Evolutionary conservation across 2,797 vertebrate genomes (phyloP).

Genomic region (Staurois parvus): DNA sequence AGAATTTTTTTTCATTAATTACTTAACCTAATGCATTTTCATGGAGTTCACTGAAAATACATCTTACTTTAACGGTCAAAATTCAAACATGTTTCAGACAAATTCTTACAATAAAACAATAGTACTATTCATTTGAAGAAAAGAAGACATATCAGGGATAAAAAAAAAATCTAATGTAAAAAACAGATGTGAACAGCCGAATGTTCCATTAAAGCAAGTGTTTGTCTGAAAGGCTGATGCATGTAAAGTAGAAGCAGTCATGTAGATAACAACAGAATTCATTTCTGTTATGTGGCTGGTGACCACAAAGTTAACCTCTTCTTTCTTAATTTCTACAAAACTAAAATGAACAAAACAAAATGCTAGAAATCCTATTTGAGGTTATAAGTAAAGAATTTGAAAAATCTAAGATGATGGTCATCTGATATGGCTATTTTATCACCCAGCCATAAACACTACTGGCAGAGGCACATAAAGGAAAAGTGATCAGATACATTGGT

Average conservation of each 20-base stretch:
- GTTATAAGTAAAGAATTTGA: neutral
- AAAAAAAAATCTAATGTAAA: constrained; percentile 21
- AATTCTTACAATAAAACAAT: neutral
- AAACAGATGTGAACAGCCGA: constrained; percentile 40
- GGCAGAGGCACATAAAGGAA: too few species aligned
- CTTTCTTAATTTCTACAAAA: neutral
- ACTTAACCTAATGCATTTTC: constrained; percentile 2
- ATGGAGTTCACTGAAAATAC: constrained; percentile 10
- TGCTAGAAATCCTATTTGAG: neutral
- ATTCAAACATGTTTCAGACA: constrained; percentile 15
- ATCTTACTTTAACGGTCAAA: neutral
- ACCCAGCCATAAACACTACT: too few species aligned
- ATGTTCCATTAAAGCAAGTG: neutral
- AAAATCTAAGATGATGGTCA: neutral
- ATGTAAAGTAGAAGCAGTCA: neutral
- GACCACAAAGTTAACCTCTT: neutral
- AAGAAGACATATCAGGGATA: neutral
- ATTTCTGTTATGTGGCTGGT: too few species aligned
- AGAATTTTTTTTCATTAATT: neutral
- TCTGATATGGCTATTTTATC: too few species aligned
- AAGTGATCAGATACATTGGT: too few species aligned
- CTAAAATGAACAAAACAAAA: neutral
- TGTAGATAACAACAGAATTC: neutral
- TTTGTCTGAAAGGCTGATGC: neutral
- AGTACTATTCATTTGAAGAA: neutral